These are phyloP conservation scores for Delphinapterus leucas DNA, from an alignment of 2,113 vertebrate genomes.

Conservation along the genomic window DNA sequence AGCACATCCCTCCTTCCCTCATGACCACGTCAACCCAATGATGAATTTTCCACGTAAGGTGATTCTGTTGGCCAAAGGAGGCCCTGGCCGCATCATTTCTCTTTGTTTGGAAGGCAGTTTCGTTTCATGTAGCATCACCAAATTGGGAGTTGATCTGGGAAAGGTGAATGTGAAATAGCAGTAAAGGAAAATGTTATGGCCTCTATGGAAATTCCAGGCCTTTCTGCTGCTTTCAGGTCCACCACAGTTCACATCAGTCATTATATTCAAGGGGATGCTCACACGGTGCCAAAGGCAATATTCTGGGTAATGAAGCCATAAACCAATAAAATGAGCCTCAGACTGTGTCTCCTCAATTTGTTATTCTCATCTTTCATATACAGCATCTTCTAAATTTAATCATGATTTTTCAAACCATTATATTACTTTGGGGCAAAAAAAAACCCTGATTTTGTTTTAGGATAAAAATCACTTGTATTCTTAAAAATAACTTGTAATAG, in stretches of 20 bases:
- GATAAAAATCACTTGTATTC: neutral
- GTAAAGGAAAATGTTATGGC: neutral
- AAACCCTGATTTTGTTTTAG: neutral
- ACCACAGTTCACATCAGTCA: neutral
- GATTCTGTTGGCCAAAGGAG: neutral
- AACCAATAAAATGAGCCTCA: neutral
- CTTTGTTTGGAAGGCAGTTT: neutral
- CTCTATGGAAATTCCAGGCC: conserved; percentile 10
- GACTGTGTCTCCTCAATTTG: neutral
- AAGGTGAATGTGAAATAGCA: neutral
- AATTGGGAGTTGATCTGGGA: neutral
- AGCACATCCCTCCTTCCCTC: neutral
- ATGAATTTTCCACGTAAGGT: neutral
- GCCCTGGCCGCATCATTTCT: neutral
- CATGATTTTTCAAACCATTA: neutral
- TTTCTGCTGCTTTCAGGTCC: neutral
- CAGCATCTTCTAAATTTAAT: neutral
- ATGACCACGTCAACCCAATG: neutral
- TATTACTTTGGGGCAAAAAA: neutral
- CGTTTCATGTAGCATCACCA: neutral
- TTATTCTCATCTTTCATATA: conserved; percentile 4
- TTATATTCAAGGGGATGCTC: neutral
- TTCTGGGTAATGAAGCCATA: neutral
- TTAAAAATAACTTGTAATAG: neutral
- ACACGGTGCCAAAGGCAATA: neutral